A percentile compares a stretch with the other conserved stretches of the same genome.
Conservation (phyloP, 2,888 invertebrate species). For the Exocentrus adspersus region DNA sequence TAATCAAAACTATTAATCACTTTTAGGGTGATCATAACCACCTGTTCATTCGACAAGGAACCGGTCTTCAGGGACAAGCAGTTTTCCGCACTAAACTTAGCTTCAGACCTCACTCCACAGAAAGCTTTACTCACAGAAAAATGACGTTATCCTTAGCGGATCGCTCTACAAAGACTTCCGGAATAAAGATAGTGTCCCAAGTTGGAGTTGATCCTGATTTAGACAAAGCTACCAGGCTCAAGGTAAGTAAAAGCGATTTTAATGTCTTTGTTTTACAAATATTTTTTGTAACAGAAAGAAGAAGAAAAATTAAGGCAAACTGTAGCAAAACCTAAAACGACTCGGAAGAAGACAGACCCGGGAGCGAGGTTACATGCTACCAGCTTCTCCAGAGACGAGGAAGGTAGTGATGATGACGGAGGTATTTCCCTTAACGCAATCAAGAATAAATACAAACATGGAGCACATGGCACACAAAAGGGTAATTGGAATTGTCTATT, state of each 20-base stretch:
- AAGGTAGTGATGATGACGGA: slow-evolving; percentile 93
- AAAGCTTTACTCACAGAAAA: slow-evolving; percentile 98
- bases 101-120: slow-evolving; percentile 98
- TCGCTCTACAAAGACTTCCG: slow-evolving; percentile 90
- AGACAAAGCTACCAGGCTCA: slow-evolving; percentile 88
- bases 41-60: slow-evolving; percentile 96
- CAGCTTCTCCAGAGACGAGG: slow-evolving; percentile 71
- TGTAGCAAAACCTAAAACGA: slow-evolving; percentile 70
- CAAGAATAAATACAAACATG: slow-evolving; percentile 91
- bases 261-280: too few relatives aligned
- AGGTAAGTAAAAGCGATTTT: too few relatives aligned
- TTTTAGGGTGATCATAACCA: slow-evolving; percentile 93
- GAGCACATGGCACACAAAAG: slow-evolving; percentile 61
- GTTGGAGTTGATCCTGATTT: slow-evolving; percentile 95
- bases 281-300: slow-evolving; percentile 76
- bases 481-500: slow-evolving; percentile 50
- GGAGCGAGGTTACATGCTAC: slow-evolving; percentile 58
- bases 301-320: slow-evolving; percentile 94
- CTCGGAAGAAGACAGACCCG: slow-evolving; percentile 60
- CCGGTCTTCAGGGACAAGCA: slow-evolving; percentile 96
- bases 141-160: slow-evolving; percentile 98
- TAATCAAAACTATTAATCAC: too few relatives aligned
- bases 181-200: slow-evolving; percentile 95
- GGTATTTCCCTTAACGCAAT: slow-evolving; percentile 93
- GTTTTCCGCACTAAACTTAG: slow-evolving; percentile 96